Percentiles rank a stretch among this genome's conserved stretches.
These are phyloP conservation scores for Bellardia bayeri DNA, from an alignment of 2,888 invertebrate species.

Conservation along the genomic window DNA sequence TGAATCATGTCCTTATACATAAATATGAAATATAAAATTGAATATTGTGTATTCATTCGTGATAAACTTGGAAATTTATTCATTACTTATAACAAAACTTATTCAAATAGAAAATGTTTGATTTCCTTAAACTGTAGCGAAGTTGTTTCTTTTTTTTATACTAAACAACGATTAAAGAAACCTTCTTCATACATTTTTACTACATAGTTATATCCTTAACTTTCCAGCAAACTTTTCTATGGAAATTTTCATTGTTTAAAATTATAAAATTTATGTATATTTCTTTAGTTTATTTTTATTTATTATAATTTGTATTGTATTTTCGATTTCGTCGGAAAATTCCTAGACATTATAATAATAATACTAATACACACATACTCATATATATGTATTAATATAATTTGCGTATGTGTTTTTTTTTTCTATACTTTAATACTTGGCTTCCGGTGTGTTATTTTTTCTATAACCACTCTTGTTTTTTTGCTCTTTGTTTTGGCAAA, in stretches of 20 bases:
- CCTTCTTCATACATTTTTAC: background rate
- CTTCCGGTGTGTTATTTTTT: constrained; percentile 44
- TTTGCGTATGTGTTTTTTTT: constrained; percentile 37
- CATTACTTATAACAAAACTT: no score
- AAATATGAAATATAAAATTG: no score
- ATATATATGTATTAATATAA: background rate
- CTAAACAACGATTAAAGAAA: background rate
- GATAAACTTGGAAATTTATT: no score
- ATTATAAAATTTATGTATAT: background rate
- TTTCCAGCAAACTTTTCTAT: background rate
- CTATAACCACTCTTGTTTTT: constrained; percentile 4
- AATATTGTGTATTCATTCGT: no score
- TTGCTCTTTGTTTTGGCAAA: constrained; percentile 52
- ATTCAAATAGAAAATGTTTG: no score
- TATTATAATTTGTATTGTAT: background rate
- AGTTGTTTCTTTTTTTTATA: background rate
- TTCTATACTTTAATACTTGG: constrained; percentile 26
- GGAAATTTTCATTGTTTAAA: background rate
- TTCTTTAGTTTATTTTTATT: background rate
- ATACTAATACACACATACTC: background rate
- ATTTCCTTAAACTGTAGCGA: background rate
- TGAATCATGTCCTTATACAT: no score
- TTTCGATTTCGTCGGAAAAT: constrained; percentile 35
- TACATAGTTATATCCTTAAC: background rate
- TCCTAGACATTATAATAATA: constrained; percentile 12